Percentiles rank a stretch among this genome's conserved stretches.
phyloP scores from a whole-genome alignment of 2,113 vertebrate species.

The Lathamus discolor region DNA sequence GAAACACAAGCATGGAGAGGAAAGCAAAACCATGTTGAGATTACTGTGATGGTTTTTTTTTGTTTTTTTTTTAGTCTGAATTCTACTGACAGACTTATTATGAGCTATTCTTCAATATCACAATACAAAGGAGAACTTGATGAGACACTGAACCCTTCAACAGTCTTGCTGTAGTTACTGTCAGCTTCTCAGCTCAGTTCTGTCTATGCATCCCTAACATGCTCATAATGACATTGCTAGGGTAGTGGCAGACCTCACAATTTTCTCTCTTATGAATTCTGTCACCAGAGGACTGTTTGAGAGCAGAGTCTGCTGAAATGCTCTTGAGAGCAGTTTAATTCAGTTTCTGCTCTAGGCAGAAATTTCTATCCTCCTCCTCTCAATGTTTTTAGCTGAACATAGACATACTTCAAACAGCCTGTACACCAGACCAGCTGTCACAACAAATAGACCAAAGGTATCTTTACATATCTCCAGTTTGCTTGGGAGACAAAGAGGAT shows the following conservation, averaged over 20 bases:
- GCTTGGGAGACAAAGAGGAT: not conserved
- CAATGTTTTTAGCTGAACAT: not conserved
- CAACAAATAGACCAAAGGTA: not conserved
- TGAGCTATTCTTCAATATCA: not conserved
- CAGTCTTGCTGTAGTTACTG: not conserved
- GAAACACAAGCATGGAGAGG: not conserved
- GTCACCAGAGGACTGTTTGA: not conserved
- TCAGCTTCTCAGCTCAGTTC: not conserved
- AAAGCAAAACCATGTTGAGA: not conserved
- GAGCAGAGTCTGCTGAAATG: not conserved
- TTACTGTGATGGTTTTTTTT: not conserved
- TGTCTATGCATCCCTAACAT: rapidly evolving
- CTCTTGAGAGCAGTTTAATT: not conserved
- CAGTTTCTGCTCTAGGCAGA: not conserved
- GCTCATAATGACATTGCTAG: not conserved
- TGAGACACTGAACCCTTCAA: not conserved
- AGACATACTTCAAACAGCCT: not conserved
- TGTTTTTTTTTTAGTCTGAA: not conserved
- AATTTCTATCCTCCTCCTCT: not conserved
- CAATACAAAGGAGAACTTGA: not conserved
- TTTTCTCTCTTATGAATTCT: not conserved
- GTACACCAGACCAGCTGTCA: not conserved
- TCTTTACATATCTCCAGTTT: not conserved
- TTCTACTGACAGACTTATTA: not conserved
- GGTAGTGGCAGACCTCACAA: not conserved